These are phyloP conservation scores for Synanthedon tipuliformis DNA, from an alignment of 2,888 invertebrate species.

Conservation along the genomic window DNA sequence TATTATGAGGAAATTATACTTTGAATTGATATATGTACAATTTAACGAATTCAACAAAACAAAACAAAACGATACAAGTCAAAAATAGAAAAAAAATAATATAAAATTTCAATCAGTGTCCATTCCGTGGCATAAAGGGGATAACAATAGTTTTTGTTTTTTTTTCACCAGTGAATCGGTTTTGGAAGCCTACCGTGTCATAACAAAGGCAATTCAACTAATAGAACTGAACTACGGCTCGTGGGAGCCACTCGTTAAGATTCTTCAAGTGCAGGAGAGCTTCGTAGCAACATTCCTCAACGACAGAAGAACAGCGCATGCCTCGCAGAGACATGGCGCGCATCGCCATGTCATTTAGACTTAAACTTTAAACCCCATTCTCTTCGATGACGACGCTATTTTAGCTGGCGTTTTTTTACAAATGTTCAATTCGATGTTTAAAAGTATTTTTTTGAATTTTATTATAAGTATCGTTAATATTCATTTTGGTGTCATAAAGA, in stretches of 20 bases:
- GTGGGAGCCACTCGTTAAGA: slow-evolving; percentile 56
- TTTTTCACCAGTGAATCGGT: slow-evolving; percentile 45
- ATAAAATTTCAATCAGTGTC: too few species aligned
- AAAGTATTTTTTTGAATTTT: not conserved
- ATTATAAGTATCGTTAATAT: not conserved
- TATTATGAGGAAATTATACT: too few species aligned
- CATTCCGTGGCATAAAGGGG: too few species aligned
- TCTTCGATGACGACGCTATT: not conserved
- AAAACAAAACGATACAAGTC: too few species aligned
- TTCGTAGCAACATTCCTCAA: slow-evolving; percentile 40
- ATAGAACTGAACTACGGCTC: slow-evolving; percentile 64
- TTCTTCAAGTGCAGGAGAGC: slow-evolving; percentile 46
- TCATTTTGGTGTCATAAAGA: not conserved
- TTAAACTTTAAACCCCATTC: too few species aligned
- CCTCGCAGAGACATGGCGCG: slow-evolving; percentile 20
- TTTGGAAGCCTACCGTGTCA: slow-evolving; percentile 55
- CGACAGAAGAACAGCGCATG: slow-evolving; percentile 24
- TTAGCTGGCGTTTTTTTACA: not conserved
- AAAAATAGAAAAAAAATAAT: too few species aligned
- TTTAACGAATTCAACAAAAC: too few species aligned
- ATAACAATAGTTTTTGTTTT: too few species aligned
- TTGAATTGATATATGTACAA: too few species aligned
- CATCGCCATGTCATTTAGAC: slow-evolving; percentile 18
- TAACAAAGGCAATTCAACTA: slow-evolving; percentile 60
- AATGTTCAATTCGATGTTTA: not conserved